Percentiles rank a stretch among this genome's conserved stretches.
Conservation (phyloP, 2,797 vertebrate genomes). For the Cyclura pinguis region DNA sequence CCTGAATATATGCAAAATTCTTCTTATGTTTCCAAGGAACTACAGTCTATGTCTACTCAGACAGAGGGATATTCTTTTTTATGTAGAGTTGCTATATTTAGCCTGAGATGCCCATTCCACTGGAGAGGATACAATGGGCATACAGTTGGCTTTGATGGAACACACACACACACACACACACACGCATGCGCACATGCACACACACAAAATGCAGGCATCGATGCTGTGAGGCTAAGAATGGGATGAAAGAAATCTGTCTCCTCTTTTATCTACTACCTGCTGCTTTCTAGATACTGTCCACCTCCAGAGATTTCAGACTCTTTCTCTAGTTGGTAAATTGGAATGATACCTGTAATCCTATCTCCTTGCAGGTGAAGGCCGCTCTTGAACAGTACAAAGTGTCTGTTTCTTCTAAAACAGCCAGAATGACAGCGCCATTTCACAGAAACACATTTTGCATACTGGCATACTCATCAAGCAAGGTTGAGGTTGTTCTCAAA, state of each 20-base stretch:
- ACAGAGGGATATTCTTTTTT: background rate
- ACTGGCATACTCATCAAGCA: background rate
- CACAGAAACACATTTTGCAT: background rate
- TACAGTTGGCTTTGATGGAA: background rate
- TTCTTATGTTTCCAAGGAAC: background rate
- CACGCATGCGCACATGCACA: too few species aligned
- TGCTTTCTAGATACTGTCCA: background rate
- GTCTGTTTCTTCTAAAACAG: background rate
- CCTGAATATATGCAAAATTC: background rate
- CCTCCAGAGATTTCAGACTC: background rate
- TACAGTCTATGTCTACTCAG: background rate
- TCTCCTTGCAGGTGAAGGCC: background rate
- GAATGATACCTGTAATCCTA: background rate
- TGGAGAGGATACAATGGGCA: background rate
- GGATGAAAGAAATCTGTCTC: background rate
- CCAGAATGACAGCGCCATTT: background rate
- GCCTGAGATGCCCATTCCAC: background rate
- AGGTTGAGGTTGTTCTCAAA: background rate
- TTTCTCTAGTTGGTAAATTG: background rate
- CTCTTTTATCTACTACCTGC: background rate
- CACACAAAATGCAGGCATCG: background rate
- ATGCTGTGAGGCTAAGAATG: background rate
- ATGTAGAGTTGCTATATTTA: background rate
- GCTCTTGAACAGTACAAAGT: background rate
- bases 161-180: background rate